Base-by-base conservation (phyloP, 2,797 vertebrate species). In the Phoeniculus purpureus region DNA sequence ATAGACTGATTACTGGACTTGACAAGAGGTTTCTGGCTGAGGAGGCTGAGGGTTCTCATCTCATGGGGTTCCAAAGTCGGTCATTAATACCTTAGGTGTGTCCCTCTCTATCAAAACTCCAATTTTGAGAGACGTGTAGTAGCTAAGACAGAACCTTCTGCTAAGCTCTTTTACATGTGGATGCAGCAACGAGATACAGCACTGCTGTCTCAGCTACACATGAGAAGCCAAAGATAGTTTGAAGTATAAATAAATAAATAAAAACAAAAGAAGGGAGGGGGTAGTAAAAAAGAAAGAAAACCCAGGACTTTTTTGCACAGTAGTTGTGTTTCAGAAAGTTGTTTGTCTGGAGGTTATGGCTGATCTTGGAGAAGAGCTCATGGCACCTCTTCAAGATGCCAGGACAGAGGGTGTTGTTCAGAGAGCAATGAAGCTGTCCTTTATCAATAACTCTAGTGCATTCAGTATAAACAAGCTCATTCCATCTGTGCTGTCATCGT, bases 401-500 rank as follows among this genome's bases (percentile, higher is more conserved):
- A 87, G 70, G 88, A 92, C 60, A 86, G 75, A 85, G 86, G 45
- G 52, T 92, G 93, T 74, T 95, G 61, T 94, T 94, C 85, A 87
- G 58, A 85, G 25, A 54, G 29, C 32, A 61, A 60, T 84, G 55
- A 83, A 89, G 40, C 65, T 90, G 72, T 93, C 90, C 85, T 95
- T 87, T 78, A 83, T 81, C 90, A 74, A 72, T 78, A 94, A 86
- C 85, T 92, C 83, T 59, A 72, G 62, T 6, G 1, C 62, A 82
- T 84, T 95, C 52, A 32, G 45, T 47, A 71, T 86, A 96, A 96
- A 93, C 83, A 95, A 93, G 65, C 52, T 85, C 52, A 22, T 85
- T 88, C 94, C 95, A 94, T 95, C 95, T 96, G 95, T 95, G 86
- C 86, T 85, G 94, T 94, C 85, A 70, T 43, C 82, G 78, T 90